Percentiles rank a stretch among this genome's conserved stretches.
Evolutionary conservation across 2,113 vertebrate genomes (phyloP).

Genomic region (Hemicordylus capensis): DNA sequence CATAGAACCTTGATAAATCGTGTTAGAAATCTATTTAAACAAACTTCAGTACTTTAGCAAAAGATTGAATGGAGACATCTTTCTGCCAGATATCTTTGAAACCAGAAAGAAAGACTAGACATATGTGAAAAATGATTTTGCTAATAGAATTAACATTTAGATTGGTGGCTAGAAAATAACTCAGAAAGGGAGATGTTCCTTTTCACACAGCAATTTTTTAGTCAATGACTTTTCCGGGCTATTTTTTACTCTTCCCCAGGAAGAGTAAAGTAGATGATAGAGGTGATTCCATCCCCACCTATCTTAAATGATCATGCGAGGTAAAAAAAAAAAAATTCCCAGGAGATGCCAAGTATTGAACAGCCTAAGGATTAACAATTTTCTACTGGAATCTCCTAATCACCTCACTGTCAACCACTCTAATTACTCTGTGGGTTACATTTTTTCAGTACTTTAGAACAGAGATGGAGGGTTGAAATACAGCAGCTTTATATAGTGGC

Average conservation of each 20-base stretch:
- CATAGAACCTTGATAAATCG: slow-evolving; percentile 45
- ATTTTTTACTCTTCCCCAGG: neutral
- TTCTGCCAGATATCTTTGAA: neutral
- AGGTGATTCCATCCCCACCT: neutral
- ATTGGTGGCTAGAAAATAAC: neutral
- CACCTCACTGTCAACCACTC: neutral
- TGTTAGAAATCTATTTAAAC: slow-evolving; percentile 38
- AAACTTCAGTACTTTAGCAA: slow-evolving; percentile 31
- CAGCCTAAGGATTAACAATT: neutral
- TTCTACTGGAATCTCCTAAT: neutral
- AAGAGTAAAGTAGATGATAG: neutral
- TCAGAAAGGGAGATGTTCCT: slow-evolving; percentile 1
- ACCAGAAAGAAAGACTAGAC: fast-evolving
- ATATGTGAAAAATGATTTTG: neutral
- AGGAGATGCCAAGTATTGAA: neutral
- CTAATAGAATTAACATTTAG: slow-evolving; percentile 27
- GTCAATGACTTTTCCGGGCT: neutral
- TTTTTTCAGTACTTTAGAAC: neutral
- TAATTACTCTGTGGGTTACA: neutral
- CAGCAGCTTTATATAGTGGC: neutral
- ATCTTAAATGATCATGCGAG: neutral
- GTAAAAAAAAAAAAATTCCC: neutral
- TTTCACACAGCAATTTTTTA: slow-evolving; percentile 19
- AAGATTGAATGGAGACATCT: slow-evolving; percentile 14
- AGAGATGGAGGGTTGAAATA: neutral